phyloP scores from a whole-genome alignment of 2,113 vertebrate species.

The Perca flavescens region DNA sequence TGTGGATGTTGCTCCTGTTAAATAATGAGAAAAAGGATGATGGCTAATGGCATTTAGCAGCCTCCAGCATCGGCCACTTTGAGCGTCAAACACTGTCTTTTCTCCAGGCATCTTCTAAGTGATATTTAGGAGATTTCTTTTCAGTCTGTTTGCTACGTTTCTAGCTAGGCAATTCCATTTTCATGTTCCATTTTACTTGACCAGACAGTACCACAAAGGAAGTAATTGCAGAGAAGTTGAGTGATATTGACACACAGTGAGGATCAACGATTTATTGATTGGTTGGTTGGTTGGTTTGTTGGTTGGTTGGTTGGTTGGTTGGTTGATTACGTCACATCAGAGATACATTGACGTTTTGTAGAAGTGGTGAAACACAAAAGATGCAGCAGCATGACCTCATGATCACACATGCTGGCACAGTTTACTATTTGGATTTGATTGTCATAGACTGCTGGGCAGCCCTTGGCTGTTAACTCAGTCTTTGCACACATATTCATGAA shows the following conservation, averaged over 20 bases:
- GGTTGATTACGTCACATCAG: neutral
- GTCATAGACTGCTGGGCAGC: constrained; percentile 9
- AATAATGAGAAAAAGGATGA: constrained; percentile 25
- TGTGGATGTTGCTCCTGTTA: constrained; percentile 3
- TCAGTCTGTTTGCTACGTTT: neutral
- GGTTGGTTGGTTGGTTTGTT: neutral
- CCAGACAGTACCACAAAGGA: neutral
- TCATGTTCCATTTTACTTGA: neutral
- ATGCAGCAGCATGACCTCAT: constrained; percentile 38
- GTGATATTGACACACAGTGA: neutral
- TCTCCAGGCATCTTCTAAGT: neutral
- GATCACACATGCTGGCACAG: constrained; percentile 14
- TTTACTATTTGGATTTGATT: constrained; percentile 30
- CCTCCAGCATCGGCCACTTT: neutral
- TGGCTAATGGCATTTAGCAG: constrained; percentile 15
- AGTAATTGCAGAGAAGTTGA: neutral
- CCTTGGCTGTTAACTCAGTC: neutral
- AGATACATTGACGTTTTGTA: neutral
- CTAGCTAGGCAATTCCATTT: neutral
- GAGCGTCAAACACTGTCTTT: neutral
- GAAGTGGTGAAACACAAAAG: neutral
- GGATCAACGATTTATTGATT: neutral
- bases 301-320: neutral
- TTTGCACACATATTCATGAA: neutral
- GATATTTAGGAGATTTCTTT: neutral